Evolutionary conservation across 2,113 vertebrate genomes (phyloP).

Genomic region (Lichenostomus cassidix): DNA sequence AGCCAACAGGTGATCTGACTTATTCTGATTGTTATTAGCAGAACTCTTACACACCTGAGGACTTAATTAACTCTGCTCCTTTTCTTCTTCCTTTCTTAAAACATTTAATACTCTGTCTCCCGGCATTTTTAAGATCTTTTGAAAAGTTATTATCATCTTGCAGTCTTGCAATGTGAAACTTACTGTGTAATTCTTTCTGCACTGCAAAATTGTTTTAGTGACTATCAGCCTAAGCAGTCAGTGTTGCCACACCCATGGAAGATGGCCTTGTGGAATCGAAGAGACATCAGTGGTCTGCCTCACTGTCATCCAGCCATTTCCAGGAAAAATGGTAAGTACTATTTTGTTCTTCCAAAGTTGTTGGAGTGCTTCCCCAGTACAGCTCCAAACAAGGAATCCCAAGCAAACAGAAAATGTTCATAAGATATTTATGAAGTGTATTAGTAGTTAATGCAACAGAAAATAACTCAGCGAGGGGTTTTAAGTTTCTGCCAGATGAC

Average conservation of each 20-base stretch:
- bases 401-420: neutral
- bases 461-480: accelerated
- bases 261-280: neutral
- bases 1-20: neutral
- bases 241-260: neutral
- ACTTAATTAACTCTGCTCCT: neutral
- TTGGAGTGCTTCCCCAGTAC: neutral
- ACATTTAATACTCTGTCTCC: neutral
- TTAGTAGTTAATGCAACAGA: neutral
- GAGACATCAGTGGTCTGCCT: neutral
- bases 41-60: neutral
- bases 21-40: neutral
- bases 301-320: neutral
- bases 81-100: neutral
- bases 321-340: neutral
- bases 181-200: neutral
- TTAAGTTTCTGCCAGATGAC: neutral
- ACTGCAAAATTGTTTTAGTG: neutral
- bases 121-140: neutral
- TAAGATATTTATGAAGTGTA: neutral
- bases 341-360: neutral
- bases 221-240: neutral
- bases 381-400: neutral
- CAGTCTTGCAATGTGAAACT: neutral
- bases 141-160: neutral